A percentile compares a stretch with the other conserved stretches of the same genome.
Conservation (phyloP, 2,113 vertebrate genomes). For the Nestor notabilis region DNA sequence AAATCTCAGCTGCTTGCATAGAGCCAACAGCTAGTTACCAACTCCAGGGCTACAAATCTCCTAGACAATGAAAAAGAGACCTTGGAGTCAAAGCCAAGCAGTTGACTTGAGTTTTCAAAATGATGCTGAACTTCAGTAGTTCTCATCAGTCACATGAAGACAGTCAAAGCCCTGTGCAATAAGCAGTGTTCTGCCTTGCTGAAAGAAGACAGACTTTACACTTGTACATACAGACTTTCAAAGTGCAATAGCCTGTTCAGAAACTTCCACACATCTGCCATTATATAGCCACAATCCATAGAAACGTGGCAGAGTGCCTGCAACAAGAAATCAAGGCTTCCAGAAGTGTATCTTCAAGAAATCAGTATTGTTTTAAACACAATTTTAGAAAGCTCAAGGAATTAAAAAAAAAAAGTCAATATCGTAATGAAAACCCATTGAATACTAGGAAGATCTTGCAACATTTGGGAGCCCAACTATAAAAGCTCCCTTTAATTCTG, state of each 20-base stretch:
- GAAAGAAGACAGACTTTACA: background rate
- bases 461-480: background rate
- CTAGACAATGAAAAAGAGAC: background rate
- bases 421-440: background rate
- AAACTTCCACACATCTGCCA: background rate
- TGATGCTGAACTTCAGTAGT: background rate
- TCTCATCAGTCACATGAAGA: background rate
- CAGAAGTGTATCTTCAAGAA: background rate
- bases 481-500: background rate
- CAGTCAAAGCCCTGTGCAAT: background rate
- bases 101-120: background rate
- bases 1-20: background rate
- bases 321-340: background rate
- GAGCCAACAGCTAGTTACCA: background rate
- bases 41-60: background rate
- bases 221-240: background rate
- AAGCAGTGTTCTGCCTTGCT: background rate
- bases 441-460: background rate
- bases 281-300: background rate
- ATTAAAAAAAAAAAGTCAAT: background rate
- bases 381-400: background rate
- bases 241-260: background rate
- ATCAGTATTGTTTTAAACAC: background rate
- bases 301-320: background rate
- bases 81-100: background rate